Base-by-base conservation (phyloP, 2,888 invertebrate genomes). In the Cyrtodaria siliqua region DNA sequence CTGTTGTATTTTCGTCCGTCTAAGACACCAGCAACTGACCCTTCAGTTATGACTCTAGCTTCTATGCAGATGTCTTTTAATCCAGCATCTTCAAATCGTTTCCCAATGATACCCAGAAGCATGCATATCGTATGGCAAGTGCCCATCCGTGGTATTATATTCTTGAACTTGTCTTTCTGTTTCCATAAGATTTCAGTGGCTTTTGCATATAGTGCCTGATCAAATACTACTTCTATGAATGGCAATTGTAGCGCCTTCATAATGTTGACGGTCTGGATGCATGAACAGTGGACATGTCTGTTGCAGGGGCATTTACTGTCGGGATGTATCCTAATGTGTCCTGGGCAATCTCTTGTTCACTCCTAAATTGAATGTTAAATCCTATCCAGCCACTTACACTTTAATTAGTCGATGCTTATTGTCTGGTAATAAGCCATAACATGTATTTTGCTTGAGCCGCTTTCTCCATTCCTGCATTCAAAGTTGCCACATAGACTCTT, bases 1-100 rank as follows among this genome's bases (percentile, higher is more conserved):
- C 77, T 29, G 57, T 81, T 78, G 40, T 81, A 78, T n/a, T 71
- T 49, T 18, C 59, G 33, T 8, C 68, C 79, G 6, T 40, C 57
- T 16, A 72, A 23, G 0, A 82, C 75, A 24, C 60, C 59, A 23
- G 33, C 23, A 3, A 70, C n/a, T 6, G 74, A 75, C 3, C 72
- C 67, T 20, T 38, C 29, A 18, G 68, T 68, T n/a, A 62, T 18
- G 20, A 76, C 38, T 1, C 76, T 56, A 8, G 70, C 27, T 50
- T 71, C 66, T n/a, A 62, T 38, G 2, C 27, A 38, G 1, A 69
- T n/a, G 20, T 73, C 69, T 14, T 27, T 26, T 9, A 67, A 27
- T 12, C 70, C 76, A 26, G 61, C 66, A 67, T 67, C 66, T n/a
- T 52, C 1, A 20, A 63, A 75, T 14, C 47, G 1, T 42, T 68